Base-by-base conservation (phyloP, 2,888 invertebrate species). In the Agriotes lineatus region DNA sequence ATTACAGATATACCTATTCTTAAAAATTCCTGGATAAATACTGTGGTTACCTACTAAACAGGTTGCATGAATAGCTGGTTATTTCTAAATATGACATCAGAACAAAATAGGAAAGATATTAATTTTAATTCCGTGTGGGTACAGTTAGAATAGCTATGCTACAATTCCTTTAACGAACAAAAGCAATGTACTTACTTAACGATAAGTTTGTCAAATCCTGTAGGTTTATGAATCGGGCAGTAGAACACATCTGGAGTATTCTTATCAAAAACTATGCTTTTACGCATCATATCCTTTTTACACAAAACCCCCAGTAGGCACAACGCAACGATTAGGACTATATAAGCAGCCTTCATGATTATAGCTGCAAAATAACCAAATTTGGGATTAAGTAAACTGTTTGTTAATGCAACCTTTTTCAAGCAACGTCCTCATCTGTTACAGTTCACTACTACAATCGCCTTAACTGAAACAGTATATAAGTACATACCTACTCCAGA, bases 241-340 rank as follows among this genome's bases (percentile, higher is more conserved):
- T 93, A 93, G 82, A 93, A 93, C 12, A 93, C 91, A 77, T 92
- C 90, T 6, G 93, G 93, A 0, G 92, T 93, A 79, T 92, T 91
- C 79, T 92, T 91, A 80, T 93, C 92, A 80, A 90, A 93, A 35
- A 93, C 92, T 74, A 93, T 93, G 62, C 91, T 90, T 82, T 93
- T 93, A 71, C 92, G 85, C 87, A 92, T 89, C 89, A 93, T 90
- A 80, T 93, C 92, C 67, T 90, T 90, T 69, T 90, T 90, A 35
- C 87, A 88, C 58, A 57, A 58, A 25, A 59, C 70, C 39, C 61
- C 57, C 18, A 69, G 37, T 10, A 66, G 14, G 4, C 56, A 14
- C n/a, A 66, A 14, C 2, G 56, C 14, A 1, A 75, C 37, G 12
- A 73, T 33, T 19, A 70, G 50, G 2, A 60, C 14, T 14, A 57